These are phyloP conservation scores for Teleogryllus oceanicus DNA, from an alignment of 2,888 invertebrate genomes.

Conservation along the genomic window DNA sequence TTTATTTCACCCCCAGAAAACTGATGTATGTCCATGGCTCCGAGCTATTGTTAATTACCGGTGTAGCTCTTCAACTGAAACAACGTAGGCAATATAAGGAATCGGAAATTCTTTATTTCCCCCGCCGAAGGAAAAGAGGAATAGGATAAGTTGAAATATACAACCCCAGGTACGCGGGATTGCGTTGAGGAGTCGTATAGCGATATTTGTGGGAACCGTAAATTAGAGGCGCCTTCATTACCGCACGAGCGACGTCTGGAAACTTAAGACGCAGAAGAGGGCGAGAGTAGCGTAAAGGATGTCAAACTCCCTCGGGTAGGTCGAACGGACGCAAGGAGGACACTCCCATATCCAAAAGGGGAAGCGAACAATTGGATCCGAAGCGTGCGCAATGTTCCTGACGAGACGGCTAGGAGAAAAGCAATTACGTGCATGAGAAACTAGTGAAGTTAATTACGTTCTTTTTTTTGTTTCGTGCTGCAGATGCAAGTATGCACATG, in stretches of 20 bases:
- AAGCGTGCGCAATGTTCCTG: no score
- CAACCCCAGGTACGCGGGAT: neutral
- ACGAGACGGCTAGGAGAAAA: no score
- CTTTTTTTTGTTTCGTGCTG: no score
- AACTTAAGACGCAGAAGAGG: neutral
- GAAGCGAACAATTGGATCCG: no score
- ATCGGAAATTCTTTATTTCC: neutral
- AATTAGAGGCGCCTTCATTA: constrained; percentile 2
- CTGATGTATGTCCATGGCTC: neutral
- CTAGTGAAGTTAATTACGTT: no score
- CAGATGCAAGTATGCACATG: no score
- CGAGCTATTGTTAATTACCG: constrained; percentile 8
- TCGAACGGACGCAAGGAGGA: no score
- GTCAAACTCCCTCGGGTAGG: no score
- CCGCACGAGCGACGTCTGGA: neutral
- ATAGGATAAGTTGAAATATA: constrained; percentile 10
- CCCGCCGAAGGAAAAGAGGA: neutral
- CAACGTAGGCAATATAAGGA: neutral
- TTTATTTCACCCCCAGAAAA: neutral
- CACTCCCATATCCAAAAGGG: no score
- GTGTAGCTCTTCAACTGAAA: constrained; percentile 9
- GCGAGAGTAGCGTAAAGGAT: neutral
- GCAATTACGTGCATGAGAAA: no score
- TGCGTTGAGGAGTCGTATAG: constrained; percentile 2
- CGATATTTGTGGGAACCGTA: constrained; percentile 18